Base-by-base conservation (phyloP, 2,888 invertebrate species). In the Baronia brevicornis region DNA sequence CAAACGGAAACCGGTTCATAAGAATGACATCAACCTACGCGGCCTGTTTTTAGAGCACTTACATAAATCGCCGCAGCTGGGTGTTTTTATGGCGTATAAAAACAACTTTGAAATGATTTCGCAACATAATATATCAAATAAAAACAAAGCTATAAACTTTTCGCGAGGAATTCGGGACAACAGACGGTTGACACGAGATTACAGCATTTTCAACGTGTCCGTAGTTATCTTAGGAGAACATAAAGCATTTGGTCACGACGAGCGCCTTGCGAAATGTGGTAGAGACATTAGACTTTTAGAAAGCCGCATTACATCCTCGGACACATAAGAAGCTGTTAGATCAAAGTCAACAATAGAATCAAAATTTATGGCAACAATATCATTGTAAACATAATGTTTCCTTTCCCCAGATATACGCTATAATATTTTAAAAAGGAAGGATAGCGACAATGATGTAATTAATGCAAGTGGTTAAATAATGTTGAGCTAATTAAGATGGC, bases 1-100 rank as follows among this genome's bases (percentile, higher is more conserved):
- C 53, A 63, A 53, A 49, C 38, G 32, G 33, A 43, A 52, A 58
- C 54, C 46, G 47, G 57, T 57, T 60, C 46, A 30, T 41, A 46
- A 57, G 39, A 55, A 53, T 58, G 55, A 60, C 51, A 60, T 39
- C 56, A 30, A 41, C 70, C 63, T 58, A 68, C 64, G 58, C 62
- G 39, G 43, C 44, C 25, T 26, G 44, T 56, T 69, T 72, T 67
- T 59, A 60, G 63, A 64, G 43, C 60, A 57, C 60, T 69, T 66
- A 66, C 48, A 65, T 65, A 70, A 67, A 65, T 44, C 41, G 46
- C 34, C 33, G 38, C 43, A 38, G 41, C 44, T 39, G 41, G 35
- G 40, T 48, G 39, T 56, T 61, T 62, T 64, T 60, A 53, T 53
- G 39, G 44, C 41, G 39, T 39, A 51, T 44, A 58, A 58, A 63